phyloP scores from a whole-genome alignment of 2,797 vertebrate species.

The Aldrovandia affinis region DNA sequence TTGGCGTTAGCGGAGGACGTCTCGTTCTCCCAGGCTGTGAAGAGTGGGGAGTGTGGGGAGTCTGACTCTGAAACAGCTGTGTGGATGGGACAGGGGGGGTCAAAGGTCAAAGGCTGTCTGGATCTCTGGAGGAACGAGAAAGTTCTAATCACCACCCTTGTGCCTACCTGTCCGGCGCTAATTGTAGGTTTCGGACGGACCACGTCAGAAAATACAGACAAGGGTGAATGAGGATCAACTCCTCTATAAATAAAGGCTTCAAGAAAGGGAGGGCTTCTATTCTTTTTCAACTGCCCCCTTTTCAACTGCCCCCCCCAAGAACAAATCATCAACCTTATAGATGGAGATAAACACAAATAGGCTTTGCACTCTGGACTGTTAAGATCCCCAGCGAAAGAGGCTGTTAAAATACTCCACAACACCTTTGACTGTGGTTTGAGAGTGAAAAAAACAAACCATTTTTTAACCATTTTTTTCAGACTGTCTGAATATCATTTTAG shows the following conservation, averaged over 20 bases:
- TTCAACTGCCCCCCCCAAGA: conserved; percentile 25
- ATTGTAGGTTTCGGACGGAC: conserved; percentile 71
- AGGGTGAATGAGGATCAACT: conserved; percentile 17
- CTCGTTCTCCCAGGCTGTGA: conserved; percentile 57
- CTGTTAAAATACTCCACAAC: conserved; percentile 34
- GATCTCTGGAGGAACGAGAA: conserved; percentile 66
- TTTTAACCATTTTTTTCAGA: conserved; percentile 43
- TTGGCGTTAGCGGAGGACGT: conserved; percentile 45
- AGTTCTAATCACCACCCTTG: conserved; percentile 76
- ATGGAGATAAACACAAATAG: conserved; percentile 7
- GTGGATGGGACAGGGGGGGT: conserved; percentile 60
- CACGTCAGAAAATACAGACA: conserved; percentile 34
- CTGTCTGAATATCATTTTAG: conserved; percentile 61
- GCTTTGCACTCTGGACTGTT: background rate
- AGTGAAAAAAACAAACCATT: conserved; percentile 49
- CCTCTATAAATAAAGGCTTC: conserved; percentile 29
- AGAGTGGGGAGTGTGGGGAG: conserved; percentile 61
- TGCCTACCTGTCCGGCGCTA: conserved; percentile 70
- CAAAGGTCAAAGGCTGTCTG: conserved; percentile 76
- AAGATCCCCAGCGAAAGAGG: conserved; percentile 11
- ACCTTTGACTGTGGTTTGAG: conserved; percentile 33
- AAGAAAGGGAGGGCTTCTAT: background rate
- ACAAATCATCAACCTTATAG: background rate
- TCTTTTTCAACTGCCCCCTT: background rate
- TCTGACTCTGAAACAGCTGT: conserved; percentile 76